Conservation (phyloP, 2,113 vertebrate genomes). For the Gobiocypris rarus region DNA sequence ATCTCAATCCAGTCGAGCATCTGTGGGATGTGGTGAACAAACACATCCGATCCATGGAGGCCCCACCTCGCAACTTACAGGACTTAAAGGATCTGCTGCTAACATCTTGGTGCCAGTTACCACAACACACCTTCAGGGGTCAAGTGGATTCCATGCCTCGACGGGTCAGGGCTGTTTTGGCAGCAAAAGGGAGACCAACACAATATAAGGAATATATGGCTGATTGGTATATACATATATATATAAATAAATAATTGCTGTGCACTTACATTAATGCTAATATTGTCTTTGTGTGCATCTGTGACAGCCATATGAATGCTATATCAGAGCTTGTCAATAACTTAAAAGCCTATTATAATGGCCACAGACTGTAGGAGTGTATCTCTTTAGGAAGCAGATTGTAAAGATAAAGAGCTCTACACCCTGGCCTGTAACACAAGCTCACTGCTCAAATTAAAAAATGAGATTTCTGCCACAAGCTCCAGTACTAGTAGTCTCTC, state of each 20-base stretch:
- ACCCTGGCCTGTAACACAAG: neutral
- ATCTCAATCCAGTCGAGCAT: too few species aligned
- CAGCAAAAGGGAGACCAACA: too few species aligned
- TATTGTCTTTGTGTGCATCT: neutral
- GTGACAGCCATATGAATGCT: neutral
- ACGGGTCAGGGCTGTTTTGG: too few species aligned
- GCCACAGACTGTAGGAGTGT: neutral
- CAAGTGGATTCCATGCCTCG: too few species aligned
- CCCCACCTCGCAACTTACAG: too few species aligned
- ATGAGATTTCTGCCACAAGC: neutral
- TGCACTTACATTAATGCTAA: neutral
- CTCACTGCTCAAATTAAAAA: neutral
- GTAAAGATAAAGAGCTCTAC: neutral
- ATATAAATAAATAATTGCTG: neutral
- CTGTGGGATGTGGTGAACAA: too few species aligned
- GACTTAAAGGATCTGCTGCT: too few species aligned
- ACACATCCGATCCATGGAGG: too few species aligned
- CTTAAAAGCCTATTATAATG: neutral
- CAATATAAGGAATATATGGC: too few species aligned
- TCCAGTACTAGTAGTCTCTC: neutral
- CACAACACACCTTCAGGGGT: too few species aligned
- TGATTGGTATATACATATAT: too few species aligned
- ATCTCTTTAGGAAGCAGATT: neutral
- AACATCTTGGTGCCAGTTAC: too few species aligned
- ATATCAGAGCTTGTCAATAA: neutral